Base-by-base conservation (phyloP, 2,113 vertebrate genomes). In the Zapus hudsonius region DNA sequence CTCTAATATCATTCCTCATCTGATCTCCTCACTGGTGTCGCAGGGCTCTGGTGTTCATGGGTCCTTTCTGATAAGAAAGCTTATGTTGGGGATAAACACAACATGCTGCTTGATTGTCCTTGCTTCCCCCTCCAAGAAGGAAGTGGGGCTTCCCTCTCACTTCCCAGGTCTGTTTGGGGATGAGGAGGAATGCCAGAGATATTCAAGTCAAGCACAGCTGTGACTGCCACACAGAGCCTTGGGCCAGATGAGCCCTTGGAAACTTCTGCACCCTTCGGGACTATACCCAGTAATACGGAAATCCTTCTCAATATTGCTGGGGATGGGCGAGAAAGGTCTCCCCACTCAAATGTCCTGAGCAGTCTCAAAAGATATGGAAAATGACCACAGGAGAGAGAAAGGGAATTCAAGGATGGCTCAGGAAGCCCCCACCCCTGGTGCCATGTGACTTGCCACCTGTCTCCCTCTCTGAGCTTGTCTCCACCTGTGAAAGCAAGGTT, bases 361-460 rank as follows among this genome's bases (percentile, higher is more conserved):
- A 85, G 47, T 78, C 36, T 25, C 63, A 44, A 76, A 63, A 69
- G 63, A 38, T 52, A 29, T 2, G 42, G 61, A 82, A 76, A 90
- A 8, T 29, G n/a, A 59, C 16, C 31, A 2, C n/a, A 36, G 79
- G 52, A 52, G 27, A 25, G 22, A 16, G 6, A 22, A 17, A 27
- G 47, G 36, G 2, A 1, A 31, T 19, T 5, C 3, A 22, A 36
- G 22, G 83, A 13, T 5, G 7, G 25, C 44, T 23, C 0, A 13
- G 47, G 78, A 78, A 78, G 70, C n/a, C 3, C 0, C 44, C n/a
- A 2, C 0, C 44, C 19, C 3, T 17, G n/a, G 29, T 44, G 10
- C 47, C 5, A 2, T 31, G 47, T 36, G 47, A 40, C 9, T 17
- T 57, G 23, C n/a, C 0, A 0, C n/a, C 13, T 57, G 1, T 0